phyloP scores from a whole-genome alignment of 2,888 invertebrate genomes.

The Alloplasta piceator region DNA sequence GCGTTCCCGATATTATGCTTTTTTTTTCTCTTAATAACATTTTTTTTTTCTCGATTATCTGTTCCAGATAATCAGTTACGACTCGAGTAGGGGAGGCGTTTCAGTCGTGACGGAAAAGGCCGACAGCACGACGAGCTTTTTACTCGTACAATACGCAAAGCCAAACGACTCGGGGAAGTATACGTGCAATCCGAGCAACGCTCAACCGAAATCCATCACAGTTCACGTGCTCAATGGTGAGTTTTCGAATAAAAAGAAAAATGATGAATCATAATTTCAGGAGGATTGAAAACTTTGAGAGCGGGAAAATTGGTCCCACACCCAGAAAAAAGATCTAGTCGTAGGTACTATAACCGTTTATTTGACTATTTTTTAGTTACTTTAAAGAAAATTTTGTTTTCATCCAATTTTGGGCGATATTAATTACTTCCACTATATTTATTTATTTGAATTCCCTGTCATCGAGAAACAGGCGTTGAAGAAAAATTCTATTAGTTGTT shows the following conservation, averaged over 20 bases:
- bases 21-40: neutral
- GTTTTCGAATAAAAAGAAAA: conserved; percentile 72
- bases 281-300: too few relatives aligned
- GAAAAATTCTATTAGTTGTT: too few relatives aligned
- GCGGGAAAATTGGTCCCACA: too few relatives aligned
- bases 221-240: conserved; percentile 97
- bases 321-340: too few relatives aligned
- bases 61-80: conserved; percentile 96
- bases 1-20: neutral
- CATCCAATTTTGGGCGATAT: too few relatives aligned
- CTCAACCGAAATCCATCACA: conserved; percentile 94
- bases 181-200: conserved; percentile 97
- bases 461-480: too few relatives aligned
- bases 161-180: conserved; percentile 95
- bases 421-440: too few relatives aligned
- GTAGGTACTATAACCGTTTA: too few relatives aligned
- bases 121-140: conserved; percentile 94
- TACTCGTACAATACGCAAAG: conserved; percentile 94
- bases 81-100: conserved; percentile 95
- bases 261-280: too few relatives aligned
- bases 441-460: too few relatives aligned
- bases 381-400: too few relatives aligned
- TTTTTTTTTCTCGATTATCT: conserved; percentile 59
- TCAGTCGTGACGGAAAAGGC: conserved; percentile 96
- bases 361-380: too few relatives aligned